phyloP scores from a whole-genome alignment of 1,140 invertebrate genomes.

The Caenorhabditis inopinata region DNA sequence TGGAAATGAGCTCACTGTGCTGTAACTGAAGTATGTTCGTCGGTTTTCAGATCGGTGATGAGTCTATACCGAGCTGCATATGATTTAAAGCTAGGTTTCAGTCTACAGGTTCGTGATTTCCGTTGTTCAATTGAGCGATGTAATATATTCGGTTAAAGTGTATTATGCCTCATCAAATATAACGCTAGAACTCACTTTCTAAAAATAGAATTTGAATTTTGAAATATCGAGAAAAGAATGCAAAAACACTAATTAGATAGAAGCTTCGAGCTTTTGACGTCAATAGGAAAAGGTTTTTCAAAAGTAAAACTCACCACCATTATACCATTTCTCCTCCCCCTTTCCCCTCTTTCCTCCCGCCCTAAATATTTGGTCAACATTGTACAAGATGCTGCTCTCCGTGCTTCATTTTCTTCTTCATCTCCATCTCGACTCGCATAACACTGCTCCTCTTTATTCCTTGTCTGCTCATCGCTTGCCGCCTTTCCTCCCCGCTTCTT shows the following conservation, averaged over 20 bases:
- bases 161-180: too few species aligned
- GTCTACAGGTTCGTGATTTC: too few species aligned
- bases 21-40: too few species aligned
- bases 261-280: constrained; percentile 16
- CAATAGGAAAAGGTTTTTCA: background rate
- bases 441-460: background rate
- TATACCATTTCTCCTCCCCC: background rate
- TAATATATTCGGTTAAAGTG: too few species aligned
- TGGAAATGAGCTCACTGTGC: too few species aligned
- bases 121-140: too few species aligned
- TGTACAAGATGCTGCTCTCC: background rate
- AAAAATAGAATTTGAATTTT: background rate
- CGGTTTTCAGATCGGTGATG: too few species aligned
- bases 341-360: background rate
- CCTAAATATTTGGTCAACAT: background rate
- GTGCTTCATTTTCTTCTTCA: constrained; percentile 1
- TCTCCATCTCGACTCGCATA: background rate
- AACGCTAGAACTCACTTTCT: too few species aligned
- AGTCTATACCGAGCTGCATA: too few species aligned
- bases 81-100: too few species aligned
- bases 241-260: background rate
- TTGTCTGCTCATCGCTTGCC: background rate
- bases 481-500: background rate
- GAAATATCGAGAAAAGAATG: background rate
- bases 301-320: too few species aligned